Percentiles rank a stretch among this genome's conserved stretches.
These are phyloP conservation scores for Remorina albescens DNA, from an alignment of 2,797 vertebrate genomes.

Conservation along the genomic window DNA sequence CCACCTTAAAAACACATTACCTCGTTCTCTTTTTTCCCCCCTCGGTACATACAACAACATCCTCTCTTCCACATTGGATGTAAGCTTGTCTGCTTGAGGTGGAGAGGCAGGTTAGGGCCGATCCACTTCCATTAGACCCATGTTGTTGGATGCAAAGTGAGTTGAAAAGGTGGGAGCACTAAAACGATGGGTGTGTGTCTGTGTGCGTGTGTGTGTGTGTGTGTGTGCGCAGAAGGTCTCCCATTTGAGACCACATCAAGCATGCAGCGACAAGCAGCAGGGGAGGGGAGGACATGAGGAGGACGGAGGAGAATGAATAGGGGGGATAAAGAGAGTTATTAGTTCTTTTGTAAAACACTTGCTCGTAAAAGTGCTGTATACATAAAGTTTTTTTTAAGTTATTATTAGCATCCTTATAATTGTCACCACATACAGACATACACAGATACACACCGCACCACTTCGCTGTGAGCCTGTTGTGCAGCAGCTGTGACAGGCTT, in stretches of 20 bases:
- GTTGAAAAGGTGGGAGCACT: constrained; percentile 16
- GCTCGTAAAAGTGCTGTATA: too few relatives aligned
- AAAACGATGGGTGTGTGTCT: constrained; percentile 9
- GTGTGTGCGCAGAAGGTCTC: not conserved
- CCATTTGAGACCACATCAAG: constrained; percentile 32
- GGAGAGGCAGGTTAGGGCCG: constrained; percentile 41
- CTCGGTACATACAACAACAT: not conserved
- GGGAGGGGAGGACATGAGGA: constrained; percentile 3
- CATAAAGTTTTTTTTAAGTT: too few relatives aligned
- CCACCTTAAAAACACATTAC: not conserved
- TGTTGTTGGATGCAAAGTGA: constrained; percentile 20
- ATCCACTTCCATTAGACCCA: constrained; percentile 21
- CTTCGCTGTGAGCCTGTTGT: constrained; percentile 22
- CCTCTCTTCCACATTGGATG: not conserved
- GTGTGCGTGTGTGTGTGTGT: constrained; percentile 22
- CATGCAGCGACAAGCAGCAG: constrained; percentile 49
- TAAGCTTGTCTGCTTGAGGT: constrained; percentile 14
- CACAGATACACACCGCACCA: not conserved
- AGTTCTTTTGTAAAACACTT: too few relatives aligned
- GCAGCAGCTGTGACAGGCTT: constrained; percentile 57
- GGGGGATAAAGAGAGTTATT: constrained; percentile 6
- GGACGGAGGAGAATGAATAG: constrained; percentile 21
- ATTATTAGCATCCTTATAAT: too few relatives aligned
- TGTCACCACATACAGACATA: not conserved
- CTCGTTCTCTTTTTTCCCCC: not conserved